Base-by-base conservation (phyloP, 2,797 vertebrate genomes). In the Cirrhinus molitorella region DNA sequence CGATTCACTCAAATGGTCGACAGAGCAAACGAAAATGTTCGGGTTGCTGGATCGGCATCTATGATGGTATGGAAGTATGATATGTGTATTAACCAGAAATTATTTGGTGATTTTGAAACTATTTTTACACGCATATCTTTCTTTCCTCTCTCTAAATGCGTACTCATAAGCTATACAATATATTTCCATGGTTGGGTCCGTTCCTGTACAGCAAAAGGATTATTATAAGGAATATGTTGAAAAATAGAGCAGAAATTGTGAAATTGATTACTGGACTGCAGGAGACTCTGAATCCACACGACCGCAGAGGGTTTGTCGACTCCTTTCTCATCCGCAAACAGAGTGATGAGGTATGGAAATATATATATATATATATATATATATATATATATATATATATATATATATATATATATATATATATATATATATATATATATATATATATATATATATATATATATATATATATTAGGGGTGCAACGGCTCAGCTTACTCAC, bases 1-100 rank as follows among this genome's bases (percentile, higher is more conserved):
- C 12, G 11, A 1, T 90, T 93, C 63, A 82, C 68, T 76, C 19
- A n/a, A 1, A 89, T 92, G 88, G 88, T 93, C 2, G 40, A 88
- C 1, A 78, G 77, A 75, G 57, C 75, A 57, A 89, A 91, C 2
- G 83, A 93, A 51, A 3, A 19, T 19, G 78, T 91, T 67, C 49
- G 3, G 9, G 43, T 92, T 53, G 14, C 5, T 2, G 92, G 92
- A 28, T 88, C 91, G 45, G 31, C 78, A 37, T 68, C 91, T 8
- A 76, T 93, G 2, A 77, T 83, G 91, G 93, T 94, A 71, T n/a
- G 23, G 45, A 17, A n/a, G 6, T 45, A 11, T 16, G 2, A 19
- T 47, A 16, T 13, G 34, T 17, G 28, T 34, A 5, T 9, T 23
- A 45, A 65, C 25, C 4, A 79, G 19, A 25, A 28, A 19, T 21